A percentile compares a stretch with the other conserved stretches of the same genome.
phyloP scores from a whole-genome alignment of 2,113 vertebrate genomes.

The Oncorhynchus clarkii region DNA sequence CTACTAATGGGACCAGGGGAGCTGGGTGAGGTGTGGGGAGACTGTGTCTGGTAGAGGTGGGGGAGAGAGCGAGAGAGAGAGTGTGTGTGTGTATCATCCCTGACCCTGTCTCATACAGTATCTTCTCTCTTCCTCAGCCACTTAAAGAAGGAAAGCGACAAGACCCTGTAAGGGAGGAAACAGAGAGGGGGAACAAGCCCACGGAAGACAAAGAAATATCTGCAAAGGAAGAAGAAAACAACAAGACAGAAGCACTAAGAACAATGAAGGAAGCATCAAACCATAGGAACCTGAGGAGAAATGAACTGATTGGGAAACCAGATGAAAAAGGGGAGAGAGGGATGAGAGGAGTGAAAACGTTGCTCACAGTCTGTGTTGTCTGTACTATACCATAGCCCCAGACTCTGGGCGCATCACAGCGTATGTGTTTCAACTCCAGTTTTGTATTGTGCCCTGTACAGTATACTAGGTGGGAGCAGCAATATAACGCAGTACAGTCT shows the following conservation, averaged over 20 bases:
- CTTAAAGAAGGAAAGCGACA: conserved; percentile 98
- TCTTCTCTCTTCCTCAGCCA: conserved; percentile 75
- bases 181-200: neutral
- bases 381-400: conserved; percentile 39
- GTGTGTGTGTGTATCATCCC: neutral
- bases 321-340: conserved; percentile 15
- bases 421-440: conserved; percentile 49
- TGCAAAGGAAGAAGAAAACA: neutral
- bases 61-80: no score
- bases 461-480: conserved; percentile 60
- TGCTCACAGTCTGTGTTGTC: conserved; percentile 37
- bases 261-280: conserved; percentile 8
- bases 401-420: conserved; percentile 51
- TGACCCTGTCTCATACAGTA: conserved; percentile 13
- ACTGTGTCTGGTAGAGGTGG: no score
- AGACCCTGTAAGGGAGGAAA: conserved; percentile 87
- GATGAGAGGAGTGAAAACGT: conserved; percentile 42
- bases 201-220: conserved; percentile 41
- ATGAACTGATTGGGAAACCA: conserved; percentile 33
- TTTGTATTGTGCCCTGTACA: conserved; percentile 68
- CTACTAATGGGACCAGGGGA: rapidly evolving
- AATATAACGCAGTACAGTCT: conserved; percentile 66
- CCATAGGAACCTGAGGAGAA: conserved; percentile 19
- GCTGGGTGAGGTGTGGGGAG: no score
- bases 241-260: conserved; percentile 49